Conservation (phyloP, 1,140 invertebrate genomes). For the Drosophila kohkoa region DNA sequence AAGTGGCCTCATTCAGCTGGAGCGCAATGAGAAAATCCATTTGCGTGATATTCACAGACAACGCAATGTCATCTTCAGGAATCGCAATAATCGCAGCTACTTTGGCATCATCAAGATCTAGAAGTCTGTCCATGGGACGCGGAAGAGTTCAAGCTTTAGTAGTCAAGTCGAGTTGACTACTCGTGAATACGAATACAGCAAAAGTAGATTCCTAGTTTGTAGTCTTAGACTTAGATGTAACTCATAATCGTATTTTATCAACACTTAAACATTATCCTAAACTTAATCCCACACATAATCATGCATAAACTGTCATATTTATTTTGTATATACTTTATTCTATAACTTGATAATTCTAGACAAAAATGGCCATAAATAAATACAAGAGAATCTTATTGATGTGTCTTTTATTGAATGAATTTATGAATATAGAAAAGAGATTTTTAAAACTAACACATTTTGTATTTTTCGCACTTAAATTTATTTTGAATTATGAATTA, state of each 20-base stretch:
- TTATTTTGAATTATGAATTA: no score
- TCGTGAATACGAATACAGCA: slow-evolving; percentile 61
- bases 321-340: slow-evolving; percentile 73
- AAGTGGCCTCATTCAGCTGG: slow-evolving; percentile 88
- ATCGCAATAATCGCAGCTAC: slow-evolving; percentile 89
- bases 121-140: not conserved
- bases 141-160: slow-evolving; percentile 6
- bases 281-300: slow-evolving; percentile 15
- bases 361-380: slow-evolving; percentile 45
- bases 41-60: slow-evolving; percentile 89
- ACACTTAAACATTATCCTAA: slow-evolving; percentile 34
- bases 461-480: no score
- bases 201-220: slow-evolving; percentile 62
- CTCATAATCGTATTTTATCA: slow-evolving; percentile 3
- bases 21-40: slow-evolving; percentile 87
- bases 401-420: no score
- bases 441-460: no score
- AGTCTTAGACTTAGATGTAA: slow-evolving; percentile 61
- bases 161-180: slow-evolving; percentile 32
- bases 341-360: slow-evolving; percentile 21
- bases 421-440: no score
- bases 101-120: slow-evolving; percentile 90
- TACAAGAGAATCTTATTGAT: not conserved
- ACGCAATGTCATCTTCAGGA: slow-evolving; percentile 89
- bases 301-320: slow-evolving; percentile 66